Evolutionary conservation across 23 tunicate species (phyloP).

Genomic region (Diplosoma virens): DNA sequence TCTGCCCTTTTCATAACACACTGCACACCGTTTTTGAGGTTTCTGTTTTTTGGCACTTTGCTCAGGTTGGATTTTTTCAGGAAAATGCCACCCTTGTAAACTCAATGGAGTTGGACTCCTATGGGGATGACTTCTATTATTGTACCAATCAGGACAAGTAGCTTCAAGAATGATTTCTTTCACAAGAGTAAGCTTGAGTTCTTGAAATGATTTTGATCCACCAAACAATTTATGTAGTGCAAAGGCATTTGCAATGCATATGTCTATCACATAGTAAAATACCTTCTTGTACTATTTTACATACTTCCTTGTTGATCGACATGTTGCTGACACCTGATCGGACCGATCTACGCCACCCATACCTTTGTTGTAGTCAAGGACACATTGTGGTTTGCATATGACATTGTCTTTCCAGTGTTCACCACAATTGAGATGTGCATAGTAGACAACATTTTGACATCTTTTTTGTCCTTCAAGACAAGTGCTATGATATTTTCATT

Average conservation of each 20-base stretch:
- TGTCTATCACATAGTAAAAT: neutral
- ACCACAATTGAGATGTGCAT: neutral
- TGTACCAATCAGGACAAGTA: neutral
- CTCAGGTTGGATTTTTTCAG: neutral
- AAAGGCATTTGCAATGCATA: neutral
- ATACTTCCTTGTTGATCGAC: neutral
- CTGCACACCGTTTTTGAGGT: neutral
- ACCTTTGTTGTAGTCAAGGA: neutral
- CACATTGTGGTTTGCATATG: neutral
- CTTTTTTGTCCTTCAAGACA: neutral
- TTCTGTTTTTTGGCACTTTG: neutral
- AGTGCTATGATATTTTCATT: neutral
- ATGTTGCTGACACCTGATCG: neutral
- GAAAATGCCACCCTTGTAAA: neutral
- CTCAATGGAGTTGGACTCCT: neutral
- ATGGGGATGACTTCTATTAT: neutral
- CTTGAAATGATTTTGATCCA: neutral
- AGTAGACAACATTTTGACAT: neutral
- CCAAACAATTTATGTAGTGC: neutral
- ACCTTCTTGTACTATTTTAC: too few species aligned
- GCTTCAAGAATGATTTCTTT: neutral
- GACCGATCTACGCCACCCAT: too few species aligned
- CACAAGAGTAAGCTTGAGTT: neutral
- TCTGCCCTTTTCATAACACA: neutral
- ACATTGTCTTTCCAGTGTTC: neutral